Evolutionary conservation across 1,140 invertebrate species (phyloP).

Genomic region (Dryas iulia): DNA sequence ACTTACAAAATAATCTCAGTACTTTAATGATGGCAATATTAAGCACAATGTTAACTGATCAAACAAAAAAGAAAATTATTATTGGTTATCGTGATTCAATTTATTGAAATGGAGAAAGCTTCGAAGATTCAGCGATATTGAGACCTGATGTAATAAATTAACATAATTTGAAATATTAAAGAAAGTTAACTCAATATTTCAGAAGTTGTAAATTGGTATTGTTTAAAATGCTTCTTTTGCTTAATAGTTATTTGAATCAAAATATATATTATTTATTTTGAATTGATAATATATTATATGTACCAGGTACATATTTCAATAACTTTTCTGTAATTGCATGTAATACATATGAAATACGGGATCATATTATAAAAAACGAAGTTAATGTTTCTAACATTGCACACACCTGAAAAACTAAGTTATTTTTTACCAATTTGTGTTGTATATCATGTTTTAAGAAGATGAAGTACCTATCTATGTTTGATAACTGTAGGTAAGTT

Average conservation of each 20-base stretch:
- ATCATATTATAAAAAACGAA: no score
- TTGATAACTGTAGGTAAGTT: no score
- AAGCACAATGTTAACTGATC: background rate
- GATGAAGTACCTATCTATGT: no score
- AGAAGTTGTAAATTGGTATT: background rate
- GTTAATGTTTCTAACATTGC: no score
- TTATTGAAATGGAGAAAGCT: background rate
- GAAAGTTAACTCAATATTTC: background rate
- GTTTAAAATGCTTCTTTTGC: background rate
- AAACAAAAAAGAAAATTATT: background rate
- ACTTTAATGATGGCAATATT: background rate
- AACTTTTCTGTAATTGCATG: no score
- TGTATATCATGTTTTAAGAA: no score
- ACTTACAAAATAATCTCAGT: no score
- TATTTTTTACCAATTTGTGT: no score
- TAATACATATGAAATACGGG: no score
- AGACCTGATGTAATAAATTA: slow-evolving; percentile 2
- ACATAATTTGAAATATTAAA: background rate
- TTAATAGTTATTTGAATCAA: background rate
- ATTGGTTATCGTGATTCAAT: background rate
- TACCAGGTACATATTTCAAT: no score
- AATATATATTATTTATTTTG: background rate
- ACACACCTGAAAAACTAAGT: no score
- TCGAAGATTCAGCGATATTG: slow-evolving; percentile 1
- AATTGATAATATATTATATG: no score